Conservation (phyloP, 2,888 invertebrate genomes). For the Luperina nickerlii region DNA sequence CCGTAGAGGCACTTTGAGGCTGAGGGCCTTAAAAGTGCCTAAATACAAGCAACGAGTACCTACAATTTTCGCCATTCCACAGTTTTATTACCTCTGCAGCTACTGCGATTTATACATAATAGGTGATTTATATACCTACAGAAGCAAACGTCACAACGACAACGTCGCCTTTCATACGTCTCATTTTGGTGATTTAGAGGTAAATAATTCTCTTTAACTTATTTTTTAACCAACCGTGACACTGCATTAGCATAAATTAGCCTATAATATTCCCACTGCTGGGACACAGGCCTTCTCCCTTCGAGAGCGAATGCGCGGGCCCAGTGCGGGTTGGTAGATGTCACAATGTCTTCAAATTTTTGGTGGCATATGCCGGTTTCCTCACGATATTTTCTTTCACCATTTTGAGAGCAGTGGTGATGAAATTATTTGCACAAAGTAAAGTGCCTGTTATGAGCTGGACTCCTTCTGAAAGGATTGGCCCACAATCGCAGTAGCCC, state of each 20-base stretch:
- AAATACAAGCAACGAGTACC: neutral
- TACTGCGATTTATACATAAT: neutral
- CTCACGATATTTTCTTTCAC: neutral
- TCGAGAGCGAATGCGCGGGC: neutral
- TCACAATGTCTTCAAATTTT: neutral
- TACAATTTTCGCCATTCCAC: too few relatives aligned
- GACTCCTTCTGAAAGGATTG: too few relatives aligned
- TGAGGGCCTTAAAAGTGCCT: neutral
- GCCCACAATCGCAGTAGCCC: too few relatives aligned
- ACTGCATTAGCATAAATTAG: neutral
- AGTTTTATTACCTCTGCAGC: neutral
- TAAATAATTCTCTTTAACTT: neutral
- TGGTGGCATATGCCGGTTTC: neutral
- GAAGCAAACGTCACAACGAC: neutral
- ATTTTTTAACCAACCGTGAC: neutral
- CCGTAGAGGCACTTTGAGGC: conserved; percentile 36
- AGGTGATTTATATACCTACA: neutral
- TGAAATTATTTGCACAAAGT: neutral
- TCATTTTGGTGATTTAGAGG: neutral
- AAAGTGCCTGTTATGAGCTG: too few relatives aligned
- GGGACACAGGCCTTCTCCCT: neutral
- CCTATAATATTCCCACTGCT: too few relatives aligned
- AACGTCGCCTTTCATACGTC: neutral
- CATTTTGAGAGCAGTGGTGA: neutral
- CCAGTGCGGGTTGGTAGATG: neutral